Evolutionary conservation across 2,888 invertebrate genomes (phyloP).

Genomic region (Dusona sp.): DNA sequence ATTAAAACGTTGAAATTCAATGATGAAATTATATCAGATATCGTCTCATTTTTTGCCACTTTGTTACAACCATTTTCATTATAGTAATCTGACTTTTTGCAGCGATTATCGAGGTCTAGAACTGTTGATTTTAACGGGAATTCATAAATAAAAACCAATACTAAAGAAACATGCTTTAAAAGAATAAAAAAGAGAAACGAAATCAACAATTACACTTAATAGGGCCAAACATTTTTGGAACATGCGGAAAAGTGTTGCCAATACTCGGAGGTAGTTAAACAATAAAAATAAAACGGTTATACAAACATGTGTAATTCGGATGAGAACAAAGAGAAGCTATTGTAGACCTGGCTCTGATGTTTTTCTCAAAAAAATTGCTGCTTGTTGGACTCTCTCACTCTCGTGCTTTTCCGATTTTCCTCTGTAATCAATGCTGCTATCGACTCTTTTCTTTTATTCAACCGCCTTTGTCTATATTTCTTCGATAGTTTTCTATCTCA

Average conservation of each 20-base stretch:
- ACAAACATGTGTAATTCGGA: conserved; percentile 18
- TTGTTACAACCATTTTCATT: background rate
- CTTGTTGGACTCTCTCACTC: conserved; percentile 32
- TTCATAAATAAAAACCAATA: background rate
- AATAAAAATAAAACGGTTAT: conserved; percentile 34
- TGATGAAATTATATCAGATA: background rate
- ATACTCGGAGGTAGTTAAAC: conserved; percentile 22
- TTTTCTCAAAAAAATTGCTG: conserved; percentile 30
- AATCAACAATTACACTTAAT: background rate
- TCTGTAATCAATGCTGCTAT: background rate
- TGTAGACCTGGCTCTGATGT: conserved; percentile 35
- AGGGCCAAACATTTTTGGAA: background rate
- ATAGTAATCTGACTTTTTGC: background rate
- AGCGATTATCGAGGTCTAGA: background rate
- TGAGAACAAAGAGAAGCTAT: conserved; percentile 33
- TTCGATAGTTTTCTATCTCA: conserved; percentile 39
- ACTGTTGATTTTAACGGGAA: background rate
- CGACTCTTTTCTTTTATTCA: conserved; percentile 55
- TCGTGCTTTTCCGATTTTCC: background rate
- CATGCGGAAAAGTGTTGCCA: background rate
- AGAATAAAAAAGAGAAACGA: background rate
- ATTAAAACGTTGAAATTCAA: background rate
- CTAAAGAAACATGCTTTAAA: background rate
- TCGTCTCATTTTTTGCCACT: background rate
- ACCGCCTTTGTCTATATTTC: conserved; percentile 59